These are phyloP conservation scores for Plestiodon gilberti DNA, from an alignment of 2,113 vertebrate species.

Conservation along the genomic window DNA sequence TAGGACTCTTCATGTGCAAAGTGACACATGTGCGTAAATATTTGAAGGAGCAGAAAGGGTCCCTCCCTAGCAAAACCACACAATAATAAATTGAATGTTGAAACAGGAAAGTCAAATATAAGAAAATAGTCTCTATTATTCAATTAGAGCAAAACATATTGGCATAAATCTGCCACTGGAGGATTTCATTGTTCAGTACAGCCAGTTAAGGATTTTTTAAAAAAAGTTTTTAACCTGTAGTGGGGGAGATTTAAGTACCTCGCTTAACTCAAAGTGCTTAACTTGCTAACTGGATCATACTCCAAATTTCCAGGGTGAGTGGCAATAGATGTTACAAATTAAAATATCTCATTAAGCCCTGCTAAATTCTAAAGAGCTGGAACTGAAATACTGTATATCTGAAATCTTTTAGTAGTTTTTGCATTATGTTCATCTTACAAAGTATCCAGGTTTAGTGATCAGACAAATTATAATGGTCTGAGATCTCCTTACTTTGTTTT, in stretches of 20 bases:
- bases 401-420: not conserved
- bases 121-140: not conserved
- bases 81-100: not conserved
- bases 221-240: not conserved
- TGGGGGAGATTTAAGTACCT: not conserved
- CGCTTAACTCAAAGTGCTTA: not conserved
- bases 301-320: not conserved
- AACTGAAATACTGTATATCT: not conserved
- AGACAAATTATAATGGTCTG: not conserved
- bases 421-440: not conserved
- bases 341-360: not conserved
- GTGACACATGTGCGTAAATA: not conserved
- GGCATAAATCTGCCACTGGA: not conserved
- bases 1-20: not conserved
- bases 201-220: not conserved
- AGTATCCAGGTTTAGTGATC: not conserved
- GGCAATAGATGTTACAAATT: too few species aligned
- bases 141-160: not conserved
- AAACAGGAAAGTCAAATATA: not conserved
- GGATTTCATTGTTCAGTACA: not conserved
- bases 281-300: not conserved
- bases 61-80: not conserved
- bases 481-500: too few species aligned
- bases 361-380: not conserved
- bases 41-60: not conserved